Conservation (phyloP, 2,888 invertebrate genomes). For the Machimus atricapillus region DNA sequence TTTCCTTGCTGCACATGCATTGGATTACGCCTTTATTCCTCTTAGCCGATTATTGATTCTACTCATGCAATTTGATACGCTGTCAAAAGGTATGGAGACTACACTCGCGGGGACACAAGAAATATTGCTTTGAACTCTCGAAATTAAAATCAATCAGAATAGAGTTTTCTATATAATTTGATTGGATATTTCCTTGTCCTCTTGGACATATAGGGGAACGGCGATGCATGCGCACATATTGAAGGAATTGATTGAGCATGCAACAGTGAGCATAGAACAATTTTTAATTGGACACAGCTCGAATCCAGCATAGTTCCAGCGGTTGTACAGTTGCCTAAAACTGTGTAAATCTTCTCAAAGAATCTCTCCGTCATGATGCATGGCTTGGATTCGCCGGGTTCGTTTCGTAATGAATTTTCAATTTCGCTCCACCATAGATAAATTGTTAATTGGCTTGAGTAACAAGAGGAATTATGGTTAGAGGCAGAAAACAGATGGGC, state of each 20-base stretch:
- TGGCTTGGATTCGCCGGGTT: not conserved
- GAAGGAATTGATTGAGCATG: constrained; percentile 1
- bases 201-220: not conserved
- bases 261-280: not conserved
- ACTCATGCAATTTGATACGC: not conserved
- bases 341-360: not conserved
- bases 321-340: constrained; percentile 1
- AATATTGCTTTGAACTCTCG: not conserved
- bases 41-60: not conserved
- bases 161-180: not conserved
- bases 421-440: not conserved
- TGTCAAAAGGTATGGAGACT: not conserved
- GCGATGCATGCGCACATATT: not conserved
- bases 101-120: not conserved
- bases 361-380: not conserved
- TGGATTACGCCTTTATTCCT: not conserved
- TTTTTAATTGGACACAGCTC: not conserved
- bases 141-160: constrained; percentile 11
- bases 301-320: not conserved
- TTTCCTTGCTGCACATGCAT: not conserved
- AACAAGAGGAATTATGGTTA: not conserved
- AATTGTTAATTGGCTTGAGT: constrained; percentile 7
- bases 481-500: not conserved
- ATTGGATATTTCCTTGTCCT: not conserved
- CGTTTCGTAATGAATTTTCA: not conserved